phyloP scores from a whole-genome alignment of 2,888 invertebrate genomes.

The Balanococcus diminutus region DNA sequence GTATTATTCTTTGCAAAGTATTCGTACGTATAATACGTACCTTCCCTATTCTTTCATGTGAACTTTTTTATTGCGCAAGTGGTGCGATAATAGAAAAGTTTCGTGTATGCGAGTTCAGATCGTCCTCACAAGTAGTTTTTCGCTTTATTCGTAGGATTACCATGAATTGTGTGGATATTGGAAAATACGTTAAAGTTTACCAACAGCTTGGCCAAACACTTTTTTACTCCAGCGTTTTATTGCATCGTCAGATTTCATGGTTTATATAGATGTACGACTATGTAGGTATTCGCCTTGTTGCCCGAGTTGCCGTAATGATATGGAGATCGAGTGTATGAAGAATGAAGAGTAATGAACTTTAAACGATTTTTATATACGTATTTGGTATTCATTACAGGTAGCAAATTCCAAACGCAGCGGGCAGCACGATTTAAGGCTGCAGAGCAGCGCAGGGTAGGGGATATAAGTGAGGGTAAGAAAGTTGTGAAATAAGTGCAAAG shows the following conservation, averaged over 20 bases:
- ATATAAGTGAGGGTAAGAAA: no score
- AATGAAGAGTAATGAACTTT: neutral
- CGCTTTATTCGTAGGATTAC: neutral
- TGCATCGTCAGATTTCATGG: constrained; percentile 21
- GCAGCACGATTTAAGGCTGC: no score
- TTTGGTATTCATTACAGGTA: no score
- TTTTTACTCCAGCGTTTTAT: neutral
- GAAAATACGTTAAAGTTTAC: neutral
- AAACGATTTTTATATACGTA: neutral
- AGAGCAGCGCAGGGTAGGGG: no score
- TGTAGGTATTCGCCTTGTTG: neutral
- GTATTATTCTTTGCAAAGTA: no score
- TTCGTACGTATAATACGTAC: no score
- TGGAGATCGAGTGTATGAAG: neutral
- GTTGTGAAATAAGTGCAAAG: no score
- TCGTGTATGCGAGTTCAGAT: neutral
- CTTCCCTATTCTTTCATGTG: neutral
- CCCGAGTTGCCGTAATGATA: neutral
- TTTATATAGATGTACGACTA: neutral
- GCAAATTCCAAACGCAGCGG: no score
- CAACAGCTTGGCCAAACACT: neutral
- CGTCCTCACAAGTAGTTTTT: neutral
- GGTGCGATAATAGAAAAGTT: neutral
- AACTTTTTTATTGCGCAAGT: neutral
- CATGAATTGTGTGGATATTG: neutral